Evolutionary conservation across 2,888 invertebrate species (phyloP).

Genomic region (Campopleginae sp.): DNA sequence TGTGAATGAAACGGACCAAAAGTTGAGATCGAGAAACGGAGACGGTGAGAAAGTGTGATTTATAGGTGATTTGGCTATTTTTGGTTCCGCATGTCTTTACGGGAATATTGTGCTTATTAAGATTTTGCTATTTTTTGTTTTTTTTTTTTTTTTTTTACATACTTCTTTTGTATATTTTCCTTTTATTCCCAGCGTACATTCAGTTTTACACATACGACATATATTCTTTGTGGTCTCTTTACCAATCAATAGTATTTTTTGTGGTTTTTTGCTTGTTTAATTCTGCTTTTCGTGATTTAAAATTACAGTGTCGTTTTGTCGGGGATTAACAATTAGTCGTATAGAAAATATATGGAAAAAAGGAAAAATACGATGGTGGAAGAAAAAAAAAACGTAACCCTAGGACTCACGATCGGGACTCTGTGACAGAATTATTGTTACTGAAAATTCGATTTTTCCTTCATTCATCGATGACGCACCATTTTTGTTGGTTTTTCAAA

Average conservation of each 20-base stretch:
- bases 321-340: slow-evolving; percentile 39
- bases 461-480: neutral
- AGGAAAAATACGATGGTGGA: slow-evolving; percentile 5
- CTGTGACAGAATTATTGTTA: slow-evolving; percentile 43
- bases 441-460: slow-evolving; percentile 23
- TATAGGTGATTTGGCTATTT: slow-evolving; percentile 31
- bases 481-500: neutral
- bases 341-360: neutral
- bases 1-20: slow-evolving; percentile 12
- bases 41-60: slow-evolving; percentile 38
- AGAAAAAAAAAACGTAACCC: slow-evolving; percentile 27
- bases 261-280: slow-evolving; percentile 15
- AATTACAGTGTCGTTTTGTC: slow-evolving; percentile 64
- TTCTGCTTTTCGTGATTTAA: slow-evolving; percentile 41
- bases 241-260: slow-evolving; percentile 12
- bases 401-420: slow-evolving; percentile 47
- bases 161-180: slow-evolving; percentile 52
- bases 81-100: slow-evolving; percentile 30
- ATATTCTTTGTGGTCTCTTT: slow-evolving; percentile 62
- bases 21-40: slow-evolving; percentile 1
- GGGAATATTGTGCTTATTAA: slow-evolving; percentile 40
- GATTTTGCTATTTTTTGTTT: neutral
- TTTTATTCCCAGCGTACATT: slow-evolving; percentile 73
- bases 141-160: slow-evolving; percentile 45
- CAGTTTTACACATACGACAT: slow-evolving; percentile 70